Evolutionary conservation across 2,888 invertebrate species (phyloP).

Genomic region (Corbicula japonica): DNA sequence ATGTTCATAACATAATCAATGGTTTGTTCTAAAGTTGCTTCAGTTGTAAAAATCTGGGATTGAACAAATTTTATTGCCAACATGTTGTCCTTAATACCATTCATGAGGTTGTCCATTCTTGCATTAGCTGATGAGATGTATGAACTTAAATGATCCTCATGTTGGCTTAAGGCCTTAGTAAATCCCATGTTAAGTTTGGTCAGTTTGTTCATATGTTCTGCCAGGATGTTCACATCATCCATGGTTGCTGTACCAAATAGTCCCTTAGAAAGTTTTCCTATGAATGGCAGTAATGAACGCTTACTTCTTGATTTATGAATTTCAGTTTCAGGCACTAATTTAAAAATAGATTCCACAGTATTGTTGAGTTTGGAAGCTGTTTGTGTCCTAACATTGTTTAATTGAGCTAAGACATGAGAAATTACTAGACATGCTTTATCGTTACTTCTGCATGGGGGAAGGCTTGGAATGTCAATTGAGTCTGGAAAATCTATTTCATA

Average conservation of each 20-base stretch:
- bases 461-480: not conserved
- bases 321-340: constrained; percentile 17
- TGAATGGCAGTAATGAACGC: constrained; percentile 31
- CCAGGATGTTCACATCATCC: constrained; percentile 34
- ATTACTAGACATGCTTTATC: not conserved
- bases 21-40: constrained; percentile 19
- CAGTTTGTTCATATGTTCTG: constrained; percentile 39
- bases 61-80: constrained; percentile 31
- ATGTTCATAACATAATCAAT: constrained; percentile 16
- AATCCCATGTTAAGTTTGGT: constrained; percentile 12
- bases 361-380: constrained; percentile 8
- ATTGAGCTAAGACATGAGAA: constrained; percentile 11
- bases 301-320: constrained; percentile 23
- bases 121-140: constrained; percentile 35
- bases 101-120: constrained; percentile 40
- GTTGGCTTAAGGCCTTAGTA: constrained; percentile 15
- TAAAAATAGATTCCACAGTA: constrained; percentile 4
- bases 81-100: constrained; percentile 34
- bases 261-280: constrained; percentile 25
- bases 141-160: constrained; percentile 45
- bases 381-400: constrained; percentile 15
- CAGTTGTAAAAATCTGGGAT: not conserved
- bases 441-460: not conserved
- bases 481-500: constrained; percentile 33
- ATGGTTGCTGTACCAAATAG: constrained; percentile 45